These are phyloP conservation scores for Pocillopora meandrina DNA, from an alignment of 92 coral and sea anemone genomes.

Conservation along the genomic window DNA sequence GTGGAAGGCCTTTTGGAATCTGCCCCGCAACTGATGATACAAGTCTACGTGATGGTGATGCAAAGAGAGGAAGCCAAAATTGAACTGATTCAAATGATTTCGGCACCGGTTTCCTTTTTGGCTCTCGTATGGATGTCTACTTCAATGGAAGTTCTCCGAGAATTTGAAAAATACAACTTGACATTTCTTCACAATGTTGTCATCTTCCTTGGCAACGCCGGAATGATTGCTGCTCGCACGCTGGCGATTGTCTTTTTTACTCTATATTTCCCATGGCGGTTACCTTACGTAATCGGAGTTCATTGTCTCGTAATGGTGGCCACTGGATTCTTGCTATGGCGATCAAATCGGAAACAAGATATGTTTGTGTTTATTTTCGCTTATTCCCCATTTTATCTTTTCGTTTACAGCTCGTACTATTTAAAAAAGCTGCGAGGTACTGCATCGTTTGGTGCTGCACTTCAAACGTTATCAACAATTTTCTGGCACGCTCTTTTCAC, in stretches of 20 bases:
- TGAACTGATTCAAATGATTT: conserved; percentile 14
- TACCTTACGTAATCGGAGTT: background rate
- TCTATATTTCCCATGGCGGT: conserved; percentile 9
- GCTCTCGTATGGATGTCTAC: conserved; percentile 36
- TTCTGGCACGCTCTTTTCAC: conserved; percentile 39
- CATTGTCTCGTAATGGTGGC: conserved; percentile 17
- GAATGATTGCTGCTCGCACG: conserved; percentile 30
- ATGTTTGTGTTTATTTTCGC: conserved; percentile 29
- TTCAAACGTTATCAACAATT: background rate
- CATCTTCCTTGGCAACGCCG: conserved; percentile 26
- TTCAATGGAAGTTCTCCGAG: conserved; percentile 11
- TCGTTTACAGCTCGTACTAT: conserved; percentile 19
- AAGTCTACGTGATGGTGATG: conserved; percentile 28
- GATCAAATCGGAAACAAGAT: conserved; percentile 35
- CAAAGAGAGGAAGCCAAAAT: background rate
- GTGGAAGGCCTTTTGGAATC: conserved; percentile 38
- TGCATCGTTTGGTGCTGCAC: background rate
- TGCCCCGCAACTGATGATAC: conserved; percentile 41
- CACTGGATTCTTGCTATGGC: conserved; percentile 33
- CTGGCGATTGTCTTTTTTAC: conserved; percentile 28
- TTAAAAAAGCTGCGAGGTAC: conserved; percentile 22
- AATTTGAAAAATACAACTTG: conserved; percentile 6
- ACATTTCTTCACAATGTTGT: conserved; percentile 19
- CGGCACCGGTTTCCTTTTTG: conserved; percentile 28
- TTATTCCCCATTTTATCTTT: conserved; percentile 32